These are phyloP conservation scores for Kryptopterus vitreolus DNA, from an alignment of 2,797 vertebrate species.

Conservation along the genomic window DNA sequence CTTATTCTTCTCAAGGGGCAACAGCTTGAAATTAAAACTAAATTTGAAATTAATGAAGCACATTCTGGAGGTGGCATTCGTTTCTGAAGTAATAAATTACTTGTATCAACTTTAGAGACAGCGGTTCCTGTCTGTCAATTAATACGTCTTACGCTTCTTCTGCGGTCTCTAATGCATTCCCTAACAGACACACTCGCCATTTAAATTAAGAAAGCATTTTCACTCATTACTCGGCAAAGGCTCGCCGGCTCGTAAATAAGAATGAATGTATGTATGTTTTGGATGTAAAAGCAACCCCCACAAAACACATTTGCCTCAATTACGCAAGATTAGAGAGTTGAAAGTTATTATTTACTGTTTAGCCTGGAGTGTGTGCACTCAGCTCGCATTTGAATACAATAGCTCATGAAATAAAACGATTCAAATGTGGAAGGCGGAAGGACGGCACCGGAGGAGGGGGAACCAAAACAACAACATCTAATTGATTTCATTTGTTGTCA, in stretches of 20 bases:
- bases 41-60: slow-evolving; percentile 99
- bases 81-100: slow-evolving; percentile 99
- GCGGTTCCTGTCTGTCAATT: slow-evolving; percentile 99
- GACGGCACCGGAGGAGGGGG: slow-evolving; percentile 55
- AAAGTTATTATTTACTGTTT: slow-evolving; percentile 83
- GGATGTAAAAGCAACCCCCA: slow-evolving; percentile 77
- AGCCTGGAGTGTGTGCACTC: slow-evolving; percentile 72
- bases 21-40: slow-evolving; percentile 99
- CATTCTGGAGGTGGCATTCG: slow-evolving; percentile 99
- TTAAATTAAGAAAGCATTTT: slow-evolving; percentile 99
- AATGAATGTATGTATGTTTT: slow-evolving; percentile 86
- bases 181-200: slow-evolving; percentile 99
- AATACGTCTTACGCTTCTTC: slow-evolving; percentile 99
- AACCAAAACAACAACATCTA: slow-evolving; percentile 61
- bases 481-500: slow-evolving; percentile 45
- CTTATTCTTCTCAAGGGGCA: slow-evolving; percentile 99
- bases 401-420: slow-evolving; percentile 66
- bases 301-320: slow-evolving; percentile 82
- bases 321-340: slow-evolving; percentile 78
- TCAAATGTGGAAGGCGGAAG: slow-evolving; percentile 60
- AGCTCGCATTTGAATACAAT: slow-evolving; percentile 74
- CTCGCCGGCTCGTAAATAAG: slow-evolving; percentile 92
- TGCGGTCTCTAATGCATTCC: slow-evolving; percentile 95
- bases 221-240: slow-evolving; percentile 92
- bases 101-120: slow-evolving; percentile 99